Conservation (phyloP, 2,113 vertebrate species). For the Danionella cerebrum region DNA sequence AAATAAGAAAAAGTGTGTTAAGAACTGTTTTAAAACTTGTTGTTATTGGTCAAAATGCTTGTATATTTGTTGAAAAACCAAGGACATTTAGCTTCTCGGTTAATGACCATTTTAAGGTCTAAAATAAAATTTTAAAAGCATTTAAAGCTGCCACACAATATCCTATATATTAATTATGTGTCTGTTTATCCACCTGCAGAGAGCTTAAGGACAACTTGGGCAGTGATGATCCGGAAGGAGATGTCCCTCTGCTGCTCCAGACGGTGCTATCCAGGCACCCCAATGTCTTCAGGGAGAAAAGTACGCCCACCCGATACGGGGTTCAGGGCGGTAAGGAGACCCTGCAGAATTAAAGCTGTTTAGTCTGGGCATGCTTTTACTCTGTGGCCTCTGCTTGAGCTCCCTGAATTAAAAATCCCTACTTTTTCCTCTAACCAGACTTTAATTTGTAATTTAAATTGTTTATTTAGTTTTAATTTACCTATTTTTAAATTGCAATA, state of each 20-base stretch:
- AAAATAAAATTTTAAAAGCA: too few relatives aligned
- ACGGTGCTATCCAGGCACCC: slow-evolving; percentile 91
- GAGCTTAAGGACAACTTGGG: slow-evolving; percentile 97
- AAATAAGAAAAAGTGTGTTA: too few relatives aligned
- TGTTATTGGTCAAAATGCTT: too few relatives aligned
- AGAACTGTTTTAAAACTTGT: too few relatives aligned
- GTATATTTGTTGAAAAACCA: too few relatives aligned
- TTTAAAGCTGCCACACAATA: too few relatives aligned
- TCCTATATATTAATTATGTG: not conserved
- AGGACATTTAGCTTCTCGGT: too few relatives aligned
- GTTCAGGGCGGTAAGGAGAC: slow-evolving; percentile 72
- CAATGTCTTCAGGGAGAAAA: slow-evolving; percentile 99
- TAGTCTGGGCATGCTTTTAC: slow-evolving; percentile 26
- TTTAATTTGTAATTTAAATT: not conserved
- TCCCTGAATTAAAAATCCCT: slow-evolving; percentile 6
- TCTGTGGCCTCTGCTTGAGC: not conserved
- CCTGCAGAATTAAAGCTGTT: slow-evolving; percentile 37
- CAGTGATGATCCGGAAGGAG: slow-evolving; percentile 96
- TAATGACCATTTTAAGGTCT: too few relatives aligned
- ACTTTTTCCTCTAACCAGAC: not conserved
- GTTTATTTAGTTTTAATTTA: too few relatives aligned
- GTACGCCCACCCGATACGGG: slow-evolving; percentile 76
- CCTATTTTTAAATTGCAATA: too few relatives aligned
- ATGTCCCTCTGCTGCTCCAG: slow-evolving; percentile 92
- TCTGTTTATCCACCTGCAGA: slow-evolving; percentile 63